Base-by-base conservation (phyloP, 2,888 invertebrate species). In the Sclerodermus sp. region DNA sequence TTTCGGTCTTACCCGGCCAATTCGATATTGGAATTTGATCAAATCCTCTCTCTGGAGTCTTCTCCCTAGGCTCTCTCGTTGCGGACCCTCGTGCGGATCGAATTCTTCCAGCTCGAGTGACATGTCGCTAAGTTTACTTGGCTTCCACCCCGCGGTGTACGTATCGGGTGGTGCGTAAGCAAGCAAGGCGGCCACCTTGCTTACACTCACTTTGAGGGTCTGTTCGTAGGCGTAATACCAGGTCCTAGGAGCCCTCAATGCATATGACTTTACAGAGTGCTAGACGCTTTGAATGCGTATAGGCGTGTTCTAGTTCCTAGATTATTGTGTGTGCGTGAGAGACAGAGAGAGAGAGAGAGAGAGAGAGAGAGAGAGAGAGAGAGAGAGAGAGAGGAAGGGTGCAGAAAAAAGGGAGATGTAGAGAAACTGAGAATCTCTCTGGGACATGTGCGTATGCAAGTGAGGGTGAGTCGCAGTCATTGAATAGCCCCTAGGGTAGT, bases 101-200 rank as follows among this genome's bases (percentile, higher is more conserved):
- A 74, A 75, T 76, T 76, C 75, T 77, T 74, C 73, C 73, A 68
- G 73, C 68, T 74, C 77, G 70, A 70, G 68, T 76, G 73, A 75
- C 77, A 73, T 70, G 74, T 74, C 74, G 71, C 67, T 66, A 65
- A 74, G 74, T 76, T 74, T 73, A 71, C 70, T 65, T 61, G 64
- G 51, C 50, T 55, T 55, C 57, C 49, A 29, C 42, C 47, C 53
- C 49, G 38, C 45, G 41, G 10, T 34, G 37, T 46, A 31, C 42
- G 42, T 49, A 53, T 42, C 42, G 52, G 39, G 50, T 49, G 44
- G n/a, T 17, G 42, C n/a, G 43, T 42, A 46, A 45, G 56, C 49
- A 52, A 52, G 44, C 23, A n/a, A 23, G 18, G 31, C 17, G 3
- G 9, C 12, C 2, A 5, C 8, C 23, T 23, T 23, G 23, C 8